Conservation (phyloP, 53 echinoderm and acorn worm species). For the Paracentrotus lividus region DNA sequence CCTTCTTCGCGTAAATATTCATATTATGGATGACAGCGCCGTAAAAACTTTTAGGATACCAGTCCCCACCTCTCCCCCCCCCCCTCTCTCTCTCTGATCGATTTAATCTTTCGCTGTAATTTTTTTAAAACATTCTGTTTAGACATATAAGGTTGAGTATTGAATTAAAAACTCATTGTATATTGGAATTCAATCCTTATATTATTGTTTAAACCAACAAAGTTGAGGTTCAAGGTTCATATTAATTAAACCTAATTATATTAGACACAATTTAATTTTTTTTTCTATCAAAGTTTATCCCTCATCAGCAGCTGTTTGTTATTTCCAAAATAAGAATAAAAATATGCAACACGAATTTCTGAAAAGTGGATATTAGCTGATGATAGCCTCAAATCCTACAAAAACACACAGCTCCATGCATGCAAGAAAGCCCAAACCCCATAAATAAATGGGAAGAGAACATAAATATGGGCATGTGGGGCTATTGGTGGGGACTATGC, state of each 20-base stretch:
- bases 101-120: too few species aligned
- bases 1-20: too few species aligned
- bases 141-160: not conserved
- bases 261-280: not conserved
- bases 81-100: too few species aligned
- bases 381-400: not conserved
- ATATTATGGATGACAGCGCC: too few species aligned
- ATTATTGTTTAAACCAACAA: too few species aligned
- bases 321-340: not conserved
- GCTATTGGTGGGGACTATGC: not conserved
- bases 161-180: not conserved
- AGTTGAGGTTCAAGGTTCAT: not conserved
- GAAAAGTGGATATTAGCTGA: not conserved
- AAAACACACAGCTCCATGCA: not conserved
- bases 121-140: not conserved
- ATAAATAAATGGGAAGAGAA: not conserved
- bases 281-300: not conserved
- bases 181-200: not conserved
- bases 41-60: too few species aligned
- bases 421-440: not conserved
- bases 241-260: not conserved
- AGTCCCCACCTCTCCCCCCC: too few species aligned
- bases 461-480: slow-evolving; percentile 13
- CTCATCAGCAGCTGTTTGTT: not conserved
- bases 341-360: not conserved